Evolutionary conservation across 2,888 invertebrate genomes (phyloP), one percentile per base, ranked within the genome.

Genomic region (Hyles lineata): DNA sequence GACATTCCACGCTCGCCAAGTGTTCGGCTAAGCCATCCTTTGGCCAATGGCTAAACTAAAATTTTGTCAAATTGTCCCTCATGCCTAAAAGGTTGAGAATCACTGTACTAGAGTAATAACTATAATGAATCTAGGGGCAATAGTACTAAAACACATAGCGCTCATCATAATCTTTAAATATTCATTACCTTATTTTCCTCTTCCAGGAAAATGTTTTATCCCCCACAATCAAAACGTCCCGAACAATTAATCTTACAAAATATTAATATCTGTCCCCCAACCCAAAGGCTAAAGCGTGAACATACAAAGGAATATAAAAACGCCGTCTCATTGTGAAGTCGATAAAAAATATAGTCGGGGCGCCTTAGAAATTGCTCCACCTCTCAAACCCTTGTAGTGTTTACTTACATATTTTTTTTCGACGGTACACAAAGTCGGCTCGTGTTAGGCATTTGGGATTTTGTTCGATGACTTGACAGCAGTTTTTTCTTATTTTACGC

Each of bases 401-500:
- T 67, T 67, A 67, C 63, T 67, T 67, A 67, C 63, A 67, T 67
- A 67, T 67, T 67, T 62, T 60, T 29, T 67, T 67, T 43, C 35
- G 43, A 43, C 43, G 21, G 61, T 29, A 62, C 61, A 62, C 29
- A 29, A 21, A 35, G 43, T 67, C 21, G 21, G 23, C 6, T 67
- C 63, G 63, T 67, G 63, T 67, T 67, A 67, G 43, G 43, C 63
- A 43, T 43, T 43, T 43, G 43, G 63, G 63, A 67, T 67, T 67
- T 67, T 67, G 43, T 67, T 17, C 63, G 63, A 67, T 67, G 63
- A 67, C 43, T 67, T 67, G 43, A 67, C 63, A 50, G 63, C 63
- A 67, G 63, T 67, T 67, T 43, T 67, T 67, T 67, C 43, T 67
- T 67, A 67, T 67, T 67, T 67, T 67, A 67, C 63, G 63, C 63